Evolutionary conservation across 2,113 vertebrate species (phyloP).

Genomic region (Sapayoa aenigma): DNA sequence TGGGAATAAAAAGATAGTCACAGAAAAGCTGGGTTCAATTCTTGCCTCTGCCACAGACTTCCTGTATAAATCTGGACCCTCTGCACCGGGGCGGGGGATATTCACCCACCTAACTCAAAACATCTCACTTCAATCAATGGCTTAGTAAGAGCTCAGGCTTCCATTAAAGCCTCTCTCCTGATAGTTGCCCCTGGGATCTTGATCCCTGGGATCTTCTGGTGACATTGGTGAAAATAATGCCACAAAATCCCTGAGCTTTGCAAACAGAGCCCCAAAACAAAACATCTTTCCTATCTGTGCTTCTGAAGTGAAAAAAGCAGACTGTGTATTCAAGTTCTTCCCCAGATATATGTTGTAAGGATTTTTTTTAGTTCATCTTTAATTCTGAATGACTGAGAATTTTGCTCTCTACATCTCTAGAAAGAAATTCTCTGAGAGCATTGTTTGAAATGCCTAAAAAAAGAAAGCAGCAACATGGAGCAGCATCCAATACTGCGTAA

Average conservation of each 20-base stretch:
- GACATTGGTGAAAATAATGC: background rate
- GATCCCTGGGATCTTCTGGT: background rate
- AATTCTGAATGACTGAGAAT: background rate
- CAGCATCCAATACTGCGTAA: background rate
- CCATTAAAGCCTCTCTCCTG: background rate
- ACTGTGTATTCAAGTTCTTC: background rate
- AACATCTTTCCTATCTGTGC: background rate
- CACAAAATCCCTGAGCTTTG: background rate
- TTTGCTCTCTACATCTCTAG: background rate
- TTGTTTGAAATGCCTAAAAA: background rate
- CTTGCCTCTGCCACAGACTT: slow-evolving; percentile 61
- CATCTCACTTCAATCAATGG: slow-evolving; percentile 6
- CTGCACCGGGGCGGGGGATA: background rate
- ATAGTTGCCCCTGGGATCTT: background rate
- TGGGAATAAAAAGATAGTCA: slow-evolving; percentile 50
- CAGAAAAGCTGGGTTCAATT: slow-evolving; percentile 64
- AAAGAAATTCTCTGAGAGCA: background rate
- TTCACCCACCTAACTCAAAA: slow-evolving; percentile 22
- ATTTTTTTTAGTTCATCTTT: background rate
- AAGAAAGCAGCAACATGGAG: accelerated
- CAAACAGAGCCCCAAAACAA: background rate
- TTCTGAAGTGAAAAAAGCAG: background rate
- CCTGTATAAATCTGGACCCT: slow-evolving; percentile 34
- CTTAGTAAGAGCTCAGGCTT: slow-evolving; percentile 24
- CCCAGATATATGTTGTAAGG: background rate